These are phyloP conservation scores for Orchestes rusci DNA, from an alignment of 2,888 invertebrate species.

Conservation along the genomic window DNA sequence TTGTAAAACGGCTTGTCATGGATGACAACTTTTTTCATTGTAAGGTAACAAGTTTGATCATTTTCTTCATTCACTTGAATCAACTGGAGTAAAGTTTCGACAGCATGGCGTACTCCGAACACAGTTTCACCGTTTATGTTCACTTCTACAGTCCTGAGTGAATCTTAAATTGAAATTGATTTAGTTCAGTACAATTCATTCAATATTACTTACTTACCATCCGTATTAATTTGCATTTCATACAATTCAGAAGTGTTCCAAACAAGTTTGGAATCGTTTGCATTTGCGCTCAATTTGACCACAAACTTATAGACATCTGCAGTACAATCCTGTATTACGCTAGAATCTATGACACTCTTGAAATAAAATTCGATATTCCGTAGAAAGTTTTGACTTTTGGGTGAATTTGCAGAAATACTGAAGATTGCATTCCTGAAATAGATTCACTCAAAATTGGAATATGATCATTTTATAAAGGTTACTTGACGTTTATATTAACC, in stretches of 20 bases:
- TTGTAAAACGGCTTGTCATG: slow-evolving; percentile 72
- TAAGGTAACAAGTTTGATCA: slow-evolving; percentile 47
- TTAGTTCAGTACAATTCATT: slow-evolving; percentile 2
- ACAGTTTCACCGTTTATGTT: slow-evolving; percentile 54
- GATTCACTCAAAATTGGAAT: too few relatives aligned
- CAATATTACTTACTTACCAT: slow-evolving; percentile 13
- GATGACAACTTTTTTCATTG: slow-evolving; percentile 57
- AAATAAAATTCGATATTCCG: slow-evolving; percentile 8
- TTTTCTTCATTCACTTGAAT: slow-evolving; percentile 42
- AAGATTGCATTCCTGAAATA: slow-evolving; percentile 13
- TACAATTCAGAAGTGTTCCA: slow-evolving; percentile 69
- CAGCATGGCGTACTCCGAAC: slow-evolving; percentile 67
- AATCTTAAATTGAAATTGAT: slow-evolving; percentile 38
- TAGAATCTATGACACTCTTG: slow-evolving; percentile 5
- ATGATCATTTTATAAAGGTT: slow-evolving; percentile 2
- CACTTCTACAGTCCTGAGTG: slow-evolving; percentile 43
- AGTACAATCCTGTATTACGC: slow-evolving; percentile 25
- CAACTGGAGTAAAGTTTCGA: slow-evolving; percentile 71
- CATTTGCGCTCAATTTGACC: slow-evolving; percentile 51
- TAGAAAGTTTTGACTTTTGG: slow-evolving; percentile 3
- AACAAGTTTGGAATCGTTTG: slow-evolving; percentile 47
- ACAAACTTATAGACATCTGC: slow-evolving; percentile 47
- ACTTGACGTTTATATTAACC: too few relatives aligned
- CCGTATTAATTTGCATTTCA: slow-evolving; percentile 46
- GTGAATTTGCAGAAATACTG: not conserved